Evolutionary conservation across 2,797 vertebrate species (phyloP), one percentile per base, ranked within the genome.

Genomic region (Chloroceryle inda): DNA sequence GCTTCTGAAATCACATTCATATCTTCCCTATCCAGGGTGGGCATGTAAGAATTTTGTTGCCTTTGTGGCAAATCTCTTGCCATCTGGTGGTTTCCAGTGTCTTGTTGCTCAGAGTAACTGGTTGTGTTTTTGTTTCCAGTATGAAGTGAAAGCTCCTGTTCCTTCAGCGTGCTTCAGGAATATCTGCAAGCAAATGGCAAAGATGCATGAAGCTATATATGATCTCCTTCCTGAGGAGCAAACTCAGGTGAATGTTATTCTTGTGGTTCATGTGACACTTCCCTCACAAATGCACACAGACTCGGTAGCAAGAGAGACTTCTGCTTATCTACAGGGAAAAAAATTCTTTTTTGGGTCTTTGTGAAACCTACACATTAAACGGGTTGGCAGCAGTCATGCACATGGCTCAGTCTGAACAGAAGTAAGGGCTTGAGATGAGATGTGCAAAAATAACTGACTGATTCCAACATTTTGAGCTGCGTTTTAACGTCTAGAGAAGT

Each of bases 141-240:
- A 99, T 76, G 99, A 99, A 85, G 99, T 99, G 84, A 99, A 99
- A 96, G 99, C 99, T 55, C 99, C 99, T 5, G 99, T 99, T 98
- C 99, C 99, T 18, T 99, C 99, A 5, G 90, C 98, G 21, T 99
- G 99, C 97, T 99, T 99, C 98, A 98, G 99, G 84, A 99, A 99
- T 94, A 98, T 99, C 97, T 99, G 99, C 89, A 99, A 99, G 93
- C 99, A 99, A 97, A 99, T 99, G 98, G 98, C 98, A 26, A 99
- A 99, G 98, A 99, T 99, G 99, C 99, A 99, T 47, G 99, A 99
- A 98, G 99, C 99, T 96, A 99, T 99, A 94, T 98, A 96, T 33
- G 99, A 99, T 13, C 99, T 99, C 42, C 96, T 99, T 67, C 99
- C 99, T 3, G 99, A 99, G 86, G 99, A 99, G n/a, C 99, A 99